Conservation (phyloP, 1,140 invertebrate genomes). For the Diorhabda elongata region DNA sequence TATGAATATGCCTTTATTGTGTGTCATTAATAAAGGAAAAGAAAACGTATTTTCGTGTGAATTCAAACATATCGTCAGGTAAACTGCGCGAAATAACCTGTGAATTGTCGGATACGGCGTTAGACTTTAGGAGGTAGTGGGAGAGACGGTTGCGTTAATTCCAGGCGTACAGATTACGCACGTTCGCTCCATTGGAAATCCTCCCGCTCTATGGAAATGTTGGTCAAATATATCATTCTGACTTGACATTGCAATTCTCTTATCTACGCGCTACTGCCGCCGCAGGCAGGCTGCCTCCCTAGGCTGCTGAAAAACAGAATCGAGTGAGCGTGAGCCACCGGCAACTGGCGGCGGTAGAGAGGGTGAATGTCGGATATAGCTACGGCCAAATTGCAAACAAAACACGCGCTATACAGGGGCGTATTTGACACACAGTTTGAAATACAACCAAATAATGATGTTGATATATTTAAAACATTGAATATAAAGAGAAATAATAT, state of each 20-base stretch:
- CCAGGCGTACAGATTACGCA: conserved; percentile 48
- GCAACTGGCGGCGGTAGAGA: conserved; percentile 24
- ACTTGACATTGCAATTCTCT: conserved; percentile 83
- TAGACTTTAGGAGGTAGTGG: background rate
- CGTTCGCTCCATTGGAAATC: conserved; percentile 50
- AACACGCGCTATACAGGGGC: conserved; percentile 30
- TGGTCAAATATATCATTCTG: conserved; percentile 83
- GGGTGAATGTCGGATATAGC: conserved; percentile 25
- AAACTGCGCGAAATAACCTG: conserved; percentile 18
- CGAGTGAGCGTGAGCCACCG: conserved; percentile 29
- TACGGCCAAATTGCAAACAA: conserved; percentile 45
- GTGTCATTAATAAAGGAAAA: background rate
- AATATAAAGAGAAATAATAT: no score
- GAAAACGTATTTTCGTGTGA: conserved; percentile 4
- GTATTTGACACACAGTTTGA: background rate
- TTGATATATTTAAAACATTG: no score
- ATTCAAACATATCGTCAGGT: conserved; percentile 38
- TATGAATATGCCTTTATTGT: no score
- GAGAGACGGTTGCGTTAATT: conserved; percentile 44
- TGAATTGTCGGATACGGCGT: conserved; percentile 14
- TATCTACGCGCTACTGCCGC: conserved; percentile 60
- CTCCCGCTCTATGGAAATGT: conserved; percentile 67
- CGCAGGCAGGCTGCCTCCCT: conserved; percentile 36
- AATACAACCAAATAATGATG: no score
- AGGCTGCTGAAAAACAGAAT: conserved; percentile 46